Base-by-base conservation (phyloP, 1,140 invertebrate genomes). In the Solenopsis invicta region DNA sequence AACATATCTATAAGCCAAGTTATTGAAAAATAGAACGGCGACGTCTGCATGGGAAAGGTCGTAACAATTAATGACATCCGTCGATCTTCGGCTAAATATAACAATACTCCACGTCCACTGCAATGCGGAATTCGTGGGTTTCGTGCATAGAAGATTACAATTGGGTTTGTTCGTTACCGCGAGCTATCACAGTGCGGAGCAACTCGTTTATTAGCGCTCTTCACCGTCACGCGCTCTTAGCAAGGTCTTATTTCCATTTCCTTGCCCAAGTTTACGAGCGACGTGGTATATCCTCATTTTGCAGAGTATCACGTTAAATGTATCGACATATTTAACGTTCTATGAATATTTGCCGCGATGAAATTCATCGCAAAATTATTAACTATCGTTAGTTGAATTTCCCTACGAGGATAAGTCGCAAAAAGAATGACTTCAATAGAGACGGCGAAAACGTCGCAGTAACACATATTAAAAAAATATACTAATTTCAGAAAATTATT, bases 71-170 rank as follows among this genome's bases (percentile, higher is more conserved):
- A 82, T 84, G 69, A 75, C 56, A 84, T 75, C 62, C 34, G 80
- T 84, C 77, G 34, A 80, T 67, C 69, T 21, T 59, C n/a, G 54
- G 9, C 21, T 67, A 69, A 37, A 59, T 72, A 61, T 74, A 84
- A 62, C 54, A 24, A 45, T 37, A 34, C 50, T 24, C 18, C 50
- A 64, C 34, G 52, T 56, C 52, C 56, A 66, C 82, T 56, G 82
- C 82, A 85, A 85, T 85, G 82, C 82, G 74, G 82, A 85, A 52
- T 85, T 85, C 37, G 61, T 78, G 41, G 62, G 29, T 52, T 66
- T 85, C 74, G 74, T 85, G 82, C 74, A 48, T 41, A 13, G 54
- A 85, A 78, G 62, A 78, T 85, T 64, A 48, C 12, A 48, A 37
- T 13, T 75, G 61, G 37, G 48, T 18, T 84, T 62, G 16, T 48